These are phyloP conservation scores for Hesperophylax magnus DNA, from an alignment of 1,140 invertebrate species.

Conservation along the genomic window DNA sequence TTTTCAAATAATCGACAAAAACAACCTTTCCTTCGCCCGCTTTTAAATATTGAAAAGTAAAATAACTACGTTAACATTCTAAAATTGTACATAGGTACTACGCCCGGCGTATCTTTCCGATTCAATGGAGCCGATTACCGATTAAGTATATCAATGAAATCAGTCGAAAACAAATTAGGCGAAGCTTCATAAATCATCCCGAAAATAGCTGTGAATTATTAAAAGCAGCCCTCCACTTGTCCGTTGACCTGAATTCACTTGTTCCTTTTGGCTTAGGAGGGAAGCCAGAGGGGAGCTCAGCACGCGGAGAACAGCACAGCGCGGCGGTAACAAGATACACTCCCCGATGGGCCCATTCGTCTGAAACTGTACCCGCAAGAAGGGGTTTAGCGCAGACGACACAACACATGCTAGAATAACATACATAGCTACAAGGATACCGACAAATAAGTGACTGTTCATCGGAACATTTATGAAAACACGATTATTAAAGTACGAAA, in stretches of 20 bases:
- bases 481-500: no score
- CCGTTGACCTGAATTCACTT: constrained; percentile 3
- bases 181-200: neutral
- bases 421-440: constrained; percentile 4
- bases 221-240: constrained; percentile 1
- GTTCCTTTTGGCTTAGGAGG: constrained; percentile 10
- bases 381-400: neutral
- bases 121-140: no score
- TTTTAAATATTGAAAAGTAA: no score
- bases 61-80: no score
- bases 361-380: constrained; percentile 22
- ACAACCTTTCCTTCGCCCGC: no score
- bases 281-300: neutral
- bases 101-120: no score
- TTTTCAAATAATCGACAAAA: no score
- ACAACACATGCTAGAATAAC: neutral
- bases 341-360: constrained; percentile 23
- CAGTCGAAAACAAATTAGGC: no score
- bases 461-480: no score
- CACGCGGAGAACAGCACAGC: neutral
- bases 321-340: constrained; percentile 8
- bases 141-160: no score
- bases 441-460: neutral
- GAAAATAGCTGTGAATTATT: neutral
- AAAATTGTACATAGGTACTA: no score